A percentile compares a stretch with the other conserved stretches of the same genome.
phyloP scores from a whole-genome alignment of 2,113 vertebrate species.

The Nettapus auritus region DNA sequence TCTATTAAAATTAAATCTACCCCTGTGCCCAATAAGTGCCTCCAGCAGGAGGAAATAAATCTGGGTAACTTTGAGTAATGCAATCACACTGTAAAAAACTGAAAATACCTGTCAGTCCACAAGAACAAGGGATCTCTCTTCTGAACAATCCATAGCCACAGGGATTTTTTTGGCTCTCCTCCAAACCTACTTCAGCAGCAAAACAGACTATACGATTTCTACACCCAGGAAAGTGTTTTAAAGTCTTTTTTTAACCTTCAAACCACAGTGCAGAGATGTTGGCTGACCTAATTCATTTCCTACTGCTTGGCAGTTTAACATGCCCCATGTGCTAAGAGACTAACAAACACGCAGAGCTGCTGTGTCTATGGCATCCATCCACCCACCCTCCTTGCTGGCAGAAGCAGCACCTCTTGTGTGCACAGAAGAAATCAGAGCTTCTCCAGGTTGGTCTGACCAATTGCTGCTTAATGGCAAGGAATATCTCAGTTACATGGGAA shows the following conservation, averaged over 20 bases:
- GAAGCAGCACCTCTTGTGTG: neutral
- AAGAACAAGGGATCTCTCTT: slow-evolving; percentile 53
- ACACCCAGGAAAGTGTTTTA: slow-evolving; percentile 16
- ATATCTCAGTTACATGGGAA: neutral
- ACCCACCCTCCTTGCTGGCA: neutral
- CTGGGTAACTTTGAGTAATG: slow-evolving; percentile 48
- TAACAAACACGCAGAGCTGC: neutral
- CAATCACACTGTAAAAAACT: slow-evolving; percentile 47
- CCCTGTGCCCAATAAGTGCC: slow-evolving; percentile 37
- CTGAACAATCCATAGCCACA: neutral
- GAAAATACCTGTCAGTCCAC: slow-evolving; percentile 58
- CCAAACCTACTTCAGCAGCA: slow-evolving; percentile 34
- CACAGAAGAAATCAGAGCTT: neutral
- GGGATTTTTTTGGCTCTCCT: slow-evolving; percentile 30
- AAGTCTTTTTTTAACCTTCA: slow-evolving; percentile 53
- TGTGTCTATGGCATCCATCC: neutral
- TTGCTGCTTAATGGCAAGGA: neutral
- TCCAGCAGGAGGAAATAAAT: slow-evolving; percentile 68
- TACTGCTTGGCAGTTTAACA: neutral
- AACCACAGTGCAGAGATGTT: neutral
- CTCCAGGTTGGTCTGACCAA: neutral
- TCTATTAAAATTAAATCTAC: slow-evolving; percentile 63
- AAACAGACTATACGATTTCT: slow-evolving; percentile 9
- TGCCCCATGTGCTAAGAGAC: neutral
- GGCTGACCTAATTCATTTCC: neutral